A percentile compares a stretch with the other conserved stretches of the same genome.
Conservation (phyloP, 2,113 vertebrate genomes). For the Ciconia stormi region DNA sequence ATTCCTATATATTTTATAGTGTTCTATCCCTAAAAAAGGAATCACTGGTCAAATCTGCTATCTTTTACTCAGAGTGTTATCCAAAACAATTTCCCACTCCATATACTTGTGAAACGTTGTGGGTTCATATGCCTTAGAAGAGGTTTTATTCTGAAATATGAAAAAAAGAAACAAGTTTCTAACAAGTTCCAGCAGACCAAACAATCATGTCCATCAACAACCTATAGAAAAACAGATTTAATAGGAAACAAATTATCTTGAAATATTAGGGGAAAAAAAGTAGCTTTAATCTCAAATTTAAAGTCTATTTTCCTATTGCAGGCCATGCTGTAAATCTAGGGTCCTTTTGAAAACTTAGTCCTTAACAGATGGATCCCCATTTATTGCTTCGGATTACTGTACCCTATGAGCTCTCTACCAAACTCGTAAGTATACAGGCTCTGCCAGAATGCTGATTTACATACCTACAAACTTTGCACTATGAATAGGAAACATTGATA, state of each 20-base stretch:
- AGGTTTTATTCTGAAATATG: background rate
- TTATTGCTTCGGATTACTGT: background rate
- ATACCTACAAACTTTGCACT: background rate
- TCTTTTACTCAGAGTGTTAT: background rate
- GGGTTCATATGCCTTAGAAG: background rate
- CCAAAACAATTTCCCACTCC: background rate
- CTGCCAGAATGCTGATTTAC: background rate
- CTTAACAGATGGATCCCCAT: too few relatives aligned
- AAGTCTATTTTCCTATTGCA: background rate
- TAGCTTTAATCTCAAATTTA: background rate
- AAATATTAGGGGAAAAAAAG: background rate
- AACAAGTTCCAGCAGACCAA: background rate
- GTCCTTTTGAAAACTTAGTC: background rate
- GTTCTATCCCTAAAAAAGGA: background rate
- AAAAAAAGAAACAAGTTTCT: background rate
- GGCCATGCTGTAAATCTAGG: background rate
- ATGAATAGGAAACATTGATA: background rate
- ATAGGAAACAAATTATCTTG: background rate
- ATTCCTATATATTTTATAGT: background rate
- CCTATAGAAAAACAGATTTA: background rate
- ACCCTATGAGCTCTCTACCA: background rate
- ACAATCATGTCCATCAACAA: background rate
- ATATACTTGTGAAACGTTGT: background rate
- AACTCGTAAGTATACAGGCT: background rate
- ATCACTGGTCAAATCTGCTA: background rate